phyloP scores from a whole-genome alignment of 2,888 invertebrate genomes.

The Doris montereyensis region DNA sequence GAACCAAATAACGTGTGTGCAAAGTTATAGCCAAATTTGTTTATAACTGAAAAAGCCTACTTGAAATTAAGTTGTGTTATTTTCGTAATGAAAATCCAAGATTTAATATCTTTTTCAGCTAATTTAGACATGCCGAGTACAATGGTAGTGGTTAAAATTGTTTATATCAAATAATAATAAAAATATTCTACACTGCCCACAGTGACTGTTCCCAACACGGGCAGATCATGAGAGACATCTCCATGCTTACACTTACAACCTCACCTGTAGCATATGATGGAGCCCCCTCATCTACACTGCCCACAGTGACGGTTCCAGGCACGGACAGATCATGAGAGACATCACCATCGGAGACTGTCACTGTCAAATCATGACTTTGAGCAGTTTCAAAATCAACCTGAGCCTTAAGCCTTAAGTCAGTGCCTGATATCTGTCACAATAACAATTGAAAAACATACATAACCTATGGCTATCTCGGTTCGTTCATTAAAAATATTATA shows the following conservation, averaged over 20 bases:
- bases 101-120: no score
- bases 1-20: no score
- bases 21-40: no score
- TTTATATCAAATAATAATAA: no score
- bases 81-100: no score
- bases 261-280: constrained; percentile 50
- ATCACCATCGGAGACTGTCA: constrained; percentile 47
- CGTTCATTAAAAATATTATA: no score
- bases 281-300: constrained; percentile 48
- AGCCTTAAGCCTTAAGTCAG: constrained; percentile 43
- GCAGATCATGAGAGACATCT: constrained; percentile 29
- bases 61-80: no score
- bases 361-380: constrained; percentile 42
- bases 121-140: no score
- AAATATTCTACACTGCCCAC: constrained; percentile 49
- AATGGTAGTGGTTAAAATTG: no score
- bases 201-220: constrained; percentile 46
- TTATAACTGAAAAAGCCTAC: no score
- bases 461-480: no score
- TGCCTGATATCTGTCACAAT: constrained; percentile 29
- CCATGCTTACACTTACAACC: no score
- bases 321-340: constrained; percentile 39
- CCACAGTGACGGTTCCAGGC: constrained; percentile 46
- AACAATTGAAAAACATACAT: neutral
- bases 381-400: constrained; percentile 48